phyloP scores from a whole-genome alignment of 2,113 vertebrate species.

The Fregetta grallaria region DNA sequence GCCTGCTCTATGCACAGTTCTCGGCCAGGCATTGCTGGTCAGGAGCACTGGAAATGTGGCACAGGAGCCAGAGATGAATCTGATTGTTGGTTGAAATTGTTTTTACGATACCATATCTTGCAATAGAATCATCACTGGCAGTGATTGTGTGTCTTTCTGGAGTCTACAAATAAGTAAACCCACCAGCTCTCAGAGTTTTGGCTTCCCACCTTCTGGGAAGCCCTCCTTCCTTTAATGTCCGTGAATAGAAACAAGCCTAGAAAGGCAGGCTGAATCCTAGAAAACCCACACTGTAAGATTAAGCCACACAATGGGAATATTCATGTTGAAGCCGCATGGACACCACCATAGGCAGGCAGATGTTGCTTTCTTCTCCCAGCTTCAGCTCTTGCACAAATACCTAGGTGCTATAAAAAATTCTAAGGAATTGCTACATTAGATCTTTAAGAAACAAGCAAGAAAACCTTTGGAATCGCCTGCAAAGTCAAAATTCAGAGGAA shows the following conservation, averaged over 20 bases:
- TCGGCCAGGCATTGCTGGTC: neutral
- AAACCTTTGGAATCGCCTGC: neutral
- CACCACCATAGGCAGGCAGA: neutral
- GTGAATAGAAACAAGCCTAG: neutral
- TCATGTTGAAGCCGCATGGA: neutral
- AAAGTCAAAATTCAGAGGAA: neutral
- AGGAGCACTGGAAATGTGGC: neutral
- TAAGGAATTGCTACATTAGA: neutral
- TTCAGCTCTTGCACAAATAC: neutral
- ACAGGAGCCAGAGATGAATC: neutral
- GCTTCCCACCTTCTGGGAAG: neutral
- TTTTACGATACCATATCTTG: neutral
- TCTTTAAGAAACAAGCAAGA: neutral
- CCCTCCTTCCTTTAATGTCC: neutral
- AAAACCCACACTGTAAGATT: neutral
- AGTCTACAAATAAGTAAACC: neutral
- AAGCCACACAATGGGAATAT: neutral
- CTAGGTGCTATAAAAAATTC: neutral
- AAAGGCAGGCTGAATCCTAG: neutral
- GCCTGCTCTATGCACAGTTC: neutral
- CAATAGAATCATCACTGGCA: neutral
- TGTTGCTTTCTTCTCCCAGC: neutral
- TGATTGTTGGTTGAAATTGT: neutral
- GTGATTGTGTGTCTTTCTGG: neutral
- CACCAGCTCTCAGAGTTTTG: neutral